These are phyloP conservation scores for Branchellion lobata DNA, from an alignment of 2,888 invertebrate genomes.

Conservation along the genomic window DNA sequence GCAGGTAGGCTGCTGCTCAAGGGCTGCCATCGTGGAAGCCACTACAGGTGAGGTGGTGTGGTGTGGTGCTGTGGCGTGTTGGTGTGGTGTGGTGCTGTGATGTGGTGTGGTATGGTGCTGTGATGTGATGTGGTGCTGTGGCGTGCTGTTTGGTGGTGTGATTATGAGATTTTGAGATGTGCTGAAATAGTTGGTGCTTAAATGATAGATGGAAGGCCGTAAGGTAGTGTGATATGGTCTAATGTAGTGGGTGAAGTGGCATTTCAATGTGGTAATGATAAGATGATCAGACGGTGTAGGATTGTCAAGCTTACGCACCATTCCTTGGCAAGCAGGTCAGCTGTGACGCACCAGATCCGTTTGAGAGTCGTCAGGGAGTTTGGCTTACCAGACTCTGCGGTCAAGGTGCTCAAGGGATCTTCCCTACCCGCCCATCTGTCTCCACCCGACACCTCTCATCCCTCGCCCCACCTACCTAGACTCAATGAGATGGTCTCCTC, in stretches of 20 bases:
- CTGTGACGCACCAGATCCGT: constrained; percentile 73
- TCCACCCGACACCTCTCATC: not conserved
- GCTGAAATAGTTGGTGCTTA: too few species aligned
- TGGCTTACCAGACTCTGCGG: constrained; percentile 84
- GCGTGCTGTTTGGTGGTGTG: too few species aligned
- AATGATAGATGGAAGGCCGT: too few species aligned
- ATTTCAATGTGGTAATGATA: too few species aligned
- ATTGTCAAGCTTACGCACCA: too few species aligned
- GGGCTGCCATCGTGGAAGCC: not conserved
- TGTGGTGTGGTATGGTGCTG: too few species aligned
- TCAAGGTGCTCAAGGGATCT: constrained; percentile 69
- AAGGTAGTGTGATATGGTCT: too few species aligned
- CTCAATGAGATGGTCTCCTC: not conserved
- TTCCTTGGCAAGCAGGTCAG: constrained; percentile 72
- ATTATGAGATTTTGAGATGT: too few species aligned
- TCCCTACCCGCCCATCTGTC: not conserved
- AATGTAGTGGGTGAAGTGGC: too few species aligned
- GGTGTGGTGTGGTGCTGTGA: not conserved
- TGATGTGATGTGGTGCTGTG: too few species aligned
- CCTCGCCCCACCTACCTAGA: not conserved
- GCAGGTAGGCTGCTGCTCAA: constrained; percentile 56
- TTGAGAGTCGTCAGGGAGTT: constrained; percentile 88
- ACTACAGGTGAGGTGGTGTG: too few species aligned
- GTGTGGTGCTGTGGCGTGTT: not conserved
- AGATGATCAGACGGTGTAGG: too few species aligned